Evolutionary conservation across 2,113 vertebrate genomes (phyloP).

Genomic region (Phylloscopus whistleri): DNA sequence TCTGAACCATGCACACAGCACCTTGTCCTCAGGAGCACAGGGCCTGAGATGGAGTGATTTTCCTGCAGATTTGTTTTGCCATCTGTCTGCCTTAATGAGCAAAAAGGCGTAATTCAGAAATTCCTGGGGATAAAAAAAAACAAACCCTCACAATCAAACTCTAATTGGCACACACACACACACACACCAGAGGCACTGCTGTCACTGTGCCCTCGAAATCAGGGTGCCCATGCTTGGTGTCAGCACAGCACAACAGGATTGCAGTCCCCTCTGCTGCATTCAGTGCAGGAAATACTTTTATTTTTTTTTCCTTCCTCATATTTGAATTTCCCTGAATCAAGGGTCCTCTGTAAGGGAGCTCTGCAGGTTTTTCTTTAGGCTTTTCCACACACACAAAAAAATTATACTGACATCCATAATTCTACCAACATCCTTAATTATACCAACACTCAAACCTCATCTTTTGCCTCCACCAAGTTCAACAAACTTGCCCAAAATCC

Average conservation of each 20-base stretch:
- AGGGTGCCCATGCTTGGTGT: neutral
- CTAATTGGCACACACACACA: neutral
- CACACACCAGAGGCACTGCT: neutral
- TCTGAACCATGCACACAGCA: neutral
- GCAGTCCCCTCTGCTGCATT: neutral
- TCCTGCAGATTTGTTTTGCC: slow-evolving; percentile 48
- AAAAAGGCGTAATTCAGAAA: neutral
- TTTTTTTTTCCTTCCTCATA: neutral
- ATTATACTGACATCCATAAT: neutral
- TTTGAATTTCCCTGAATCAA: neutral
- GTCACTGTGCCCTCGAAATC: neutral
- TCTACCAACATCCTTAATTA: neutral
- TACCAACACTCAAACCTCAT: neutral
- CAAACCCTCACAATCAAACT: neutral
- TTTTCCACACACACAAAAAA: neutral
- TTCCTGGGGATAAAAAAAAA: neutral
- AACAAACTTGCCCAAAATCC: neutral
- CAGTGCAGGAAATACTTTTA: neutral
- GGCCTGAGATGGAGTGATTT: neutral
- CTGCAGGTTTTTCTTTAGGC: neutral
- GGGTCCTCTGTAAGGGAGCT: neutral
- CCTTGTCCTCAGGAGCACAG: slow-evolving; percentile 24
- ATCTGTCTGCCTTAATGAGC: slow-evolving; percentile 41
- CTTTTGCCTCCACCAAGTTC: neutral
- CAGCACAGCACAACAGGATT: neutral